A percentile compares a stretch with the other conserved stretches of the same genome.
These are phyloP conservation scores for Eidolon dupreanum DNA, from an alignment of 2,797 vertebrate genomes.

Conservation along the genomic window DNA sequence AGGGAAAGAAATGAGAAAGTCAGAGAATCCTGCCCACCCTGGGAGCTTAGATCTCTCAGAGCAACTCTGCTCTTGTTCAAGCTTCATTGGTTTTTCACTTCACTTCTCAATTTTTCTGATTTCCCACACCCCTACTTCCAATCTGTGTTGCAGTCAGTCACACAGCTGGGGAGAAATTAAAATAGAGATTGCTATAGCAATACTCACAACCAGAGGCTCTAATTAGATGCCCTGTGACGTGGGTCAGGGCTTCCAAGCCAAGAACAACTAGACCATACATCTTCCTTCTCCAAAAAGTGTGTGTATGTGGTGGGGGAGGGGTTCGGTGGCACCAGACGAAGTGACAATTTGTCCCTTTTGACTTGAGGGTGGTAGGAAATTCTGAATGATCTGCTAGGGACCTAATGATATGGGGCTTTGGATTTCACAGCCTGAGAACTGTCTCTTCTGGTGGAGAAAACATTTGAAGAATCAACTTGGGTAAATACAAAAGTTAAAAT, in stretches of 20 bases:
- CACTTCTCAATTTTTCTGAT: conserved; percentile 68
- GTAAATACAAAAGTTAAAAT: conserved; percentile 13
- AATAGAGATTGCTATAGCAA: conserved; percentile 52
- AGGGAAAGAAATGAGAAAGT: conserved; percentile 20
- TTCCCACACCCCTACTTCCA: conserved; percentile 66
- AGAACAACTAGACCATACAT: neutral
- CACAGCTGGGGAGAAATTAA: conserved; percentile 75
- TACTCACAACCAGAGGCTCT: neutral
- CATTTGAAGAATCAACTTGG: neutral
- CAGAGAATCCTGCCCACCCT: neutral
- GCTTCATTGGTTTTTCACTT: conserved; percentile 65
- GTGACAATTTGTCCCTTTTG: neutral
- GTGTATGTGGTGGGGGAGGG: fast-evolving
- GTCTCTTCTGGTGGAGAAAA: neutral
- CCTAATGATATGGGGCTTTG: neutral
- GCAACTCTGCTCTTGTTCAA: conserved; percentile 39
- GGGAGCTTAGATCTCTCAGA: conserved; percentile 28
- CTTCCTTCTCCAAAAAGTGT: neutral
- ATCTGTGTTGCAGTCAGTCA: conserved; percentile 56
- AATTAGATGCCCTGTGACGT: conserved; percentile 17
- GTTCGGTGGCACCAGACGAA: neutral
- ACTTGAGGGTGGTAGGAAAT: neutral
- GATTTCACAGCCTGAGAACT: neutral
- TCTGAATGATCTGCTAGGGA: neutral
- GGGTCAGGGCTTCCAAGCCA: neutral